Evolutionary conservation across 2,888 invertebrate species (phyloP), one percentile per base, ranked within the genome.

Genomic region (Oligia fasciuncula): DNA sequence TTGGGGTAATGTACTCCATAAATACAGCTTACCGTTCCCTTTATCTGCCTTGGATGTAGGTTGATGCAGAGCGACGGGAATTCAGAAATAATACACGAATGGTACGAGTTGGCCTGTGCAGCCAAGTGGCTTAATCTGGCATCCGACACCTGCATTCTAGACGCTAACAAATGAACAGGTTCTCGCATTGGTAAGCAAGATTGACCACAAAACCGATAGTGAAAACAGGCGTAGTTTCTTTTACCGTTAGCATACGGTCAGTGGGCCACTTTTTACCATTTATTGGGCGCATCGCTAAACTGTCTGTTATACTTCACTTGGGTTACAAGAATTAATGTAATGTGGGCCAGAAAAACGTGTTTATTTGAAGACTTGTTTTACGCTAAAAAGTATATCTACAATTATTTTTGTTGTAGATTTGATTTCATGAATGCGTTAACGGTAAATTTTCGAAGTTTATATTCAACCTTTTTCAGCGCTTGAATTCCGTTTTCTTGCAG

Each of bases 241-340:
- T 87, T 94, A 94, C 96, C 96, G 96, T 96, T 96, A 96, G 87
- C 84, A 77, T 76, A 87, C 92, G 94, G 95, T 93, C 94, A 94
- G 94, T 95, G 94, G 94, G 94, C 94, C 95, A 96, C 93, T 96
- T 96, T 95, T 95, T 94, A 94, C 92, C 91, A 94, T 93, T 93
- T 94, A 94, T 94, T 94, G 93, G 92, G 92, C 89, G 93, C 93
- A 92, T 91, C 91, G 91, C 89, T 93, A 90, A 91, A 93, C 90
- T 90, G 91, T 93, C 92, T 91, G 93, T 93, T 91, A 93, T 92
- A 92, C 91, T 91, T 90, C 83, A 89, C 85, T 89, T 84, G 80
- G 76, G 74, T 73, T 83, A 85, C 79, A 76, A 80, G 79, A 77
- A 80, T 78, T 80, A 79, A 86, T 77, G 78, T 79, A 76, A 87